These are phyloP conservation scores for Papilio polyxenes DNA, from an alignment of 1,140 invertebrate genomes.

Conservation along the genomic window DNA sequence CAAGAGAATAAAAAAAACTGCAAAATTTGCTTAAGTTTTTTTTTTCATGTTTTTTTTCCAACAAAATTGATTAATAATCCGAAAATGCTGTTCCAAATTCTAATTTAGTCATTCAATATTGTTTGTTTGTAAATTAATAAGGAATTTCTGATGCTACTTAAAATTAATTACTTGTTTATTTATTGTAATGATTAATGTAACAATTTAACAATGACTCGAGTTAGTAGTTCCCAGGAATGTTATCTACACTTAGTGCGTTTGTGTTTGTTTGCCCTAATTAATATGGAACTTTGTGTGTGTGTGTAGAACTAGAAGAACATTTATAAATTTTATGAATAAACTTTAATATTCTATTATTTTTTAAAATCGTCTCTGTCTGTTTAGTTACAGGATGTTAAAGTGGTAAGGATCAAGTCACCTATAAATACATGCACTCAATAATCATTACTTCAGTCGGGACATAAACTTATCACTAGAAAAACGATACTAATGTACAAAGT, in stretches of 20 bases:
- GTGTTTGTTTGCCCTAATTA: slow-evolving; percentile 32
- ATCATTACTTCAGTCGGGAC: no score
- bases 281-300: not conserved
- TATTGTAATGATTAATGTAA: not conserved
- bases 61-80: not conserved
- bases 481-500: no score
- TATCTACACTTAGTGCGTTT: slow-evolving; percentile 8
- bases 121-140: not conserved
- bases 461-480: no score
- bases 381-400: no score
- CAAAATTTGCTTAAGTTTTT: no score
- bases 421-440: no score
- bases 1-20: no score
- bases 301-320: not conserved
- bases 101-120: not conserved
- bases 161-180: slow-evolving; percentile 1
- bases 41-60: no score
- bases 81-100: not conserved
- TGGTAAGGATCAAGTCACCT: no score
- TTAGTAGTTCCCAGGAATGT: slow-evolving; percentile 30
- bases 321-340: not conserved
- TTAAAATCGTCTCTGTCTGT: no score
- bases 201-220: slow-evolving; percentile 13
- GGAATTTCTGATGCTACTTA: not conserved
- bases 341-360: not conserved